Base-by-base conservation (phyloP, 2,888 invertebrate genomes). In the Agrilus cyanescens region DNA sequence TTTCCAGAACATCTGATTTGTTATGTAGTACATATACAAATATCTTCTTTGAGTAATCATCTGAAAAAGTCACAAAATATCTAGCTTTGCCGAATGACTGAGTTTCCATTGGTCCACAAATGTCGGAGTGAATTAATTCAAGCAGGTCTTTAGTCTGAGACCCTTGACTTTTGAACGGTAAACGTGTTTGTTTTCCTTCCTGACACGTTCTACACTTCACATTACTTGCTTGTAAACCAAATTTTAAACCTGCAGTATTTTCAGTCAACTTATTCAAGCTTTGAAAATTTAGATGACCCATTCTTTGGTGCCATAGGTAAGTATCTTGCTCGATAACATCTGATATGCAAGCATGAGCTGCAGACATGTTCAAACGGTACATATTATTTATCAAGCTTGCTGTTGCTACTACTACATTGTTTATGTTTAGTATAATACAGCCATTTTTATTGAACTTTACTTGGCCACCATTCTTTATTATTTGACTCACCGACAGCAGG, bases 51-150 rank as follows among this genome's bases (percentile, higher is more conserved):
- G 31, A 30, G 36, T 41, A 45, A 44, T 62, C 58, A 50, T 60
- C 59, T 0, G 57, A 46, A 40, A 62, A 58, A 0, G 56, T 46
- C 1, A 59, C 42, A 46, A 56, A 54, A 44, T 55, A 58, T 34
- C 41, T 50, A 4, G 49, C 32, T 4, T 51, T 52, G n/a, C 49
- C 50, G 35, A 45, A 31, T 10, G 52, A 51, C n/a, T 18, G 13
- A 2, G 12, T 44, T 41, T 49, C 47, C 50, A 54, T 54, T 2
- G 53, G 56, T 13, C 55, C 55, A 46, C 52, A 53, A 4, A 55
- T n/a, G 43, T 54, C 54, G 4, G 50, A 41, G 43, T 54, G 56
- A 14, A 57, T 41, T 12, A 53, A 30, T 14, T 51, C 40, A 8
- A 55, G 46, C 46, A 25, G 47, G 50, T 45, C 38, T 40, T 12